These are phyloP conservation scores for Recurvirostra avosetta DNA, from an alignment of 2,113 vertebrate genomes.

Conservation along the genomic window DNA sequence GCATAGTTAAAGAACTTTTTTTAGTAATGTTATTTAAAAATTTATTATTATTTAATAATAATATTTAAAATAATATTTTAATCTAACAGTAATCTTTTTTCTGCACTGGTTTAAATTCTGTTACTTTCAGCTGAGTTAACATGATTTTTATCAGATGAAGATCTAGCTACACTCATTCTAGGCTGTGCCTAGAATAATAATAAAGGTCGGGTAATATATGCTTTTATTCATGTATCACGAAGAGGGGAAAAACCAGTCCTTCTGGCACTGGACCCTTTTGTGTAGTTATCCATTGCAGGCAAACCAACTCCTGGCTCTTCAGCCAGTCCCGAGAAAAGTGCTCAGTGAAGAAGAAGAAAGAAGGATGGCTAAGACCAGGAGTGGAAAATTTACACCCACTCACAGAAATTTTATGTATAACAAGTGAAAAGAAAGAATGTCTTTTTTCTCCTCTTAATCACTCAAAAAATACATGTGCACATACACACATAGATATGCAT, in stretches of 20 bases:
- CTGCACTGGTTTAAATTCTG: not conserved
- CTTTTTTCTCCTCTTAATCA: not conserved
- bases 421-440: not conserved
- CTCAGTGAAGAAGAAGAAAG: not conserved
- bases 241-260: not conserved
- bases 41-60: not conserved
- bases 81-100: not conserved
- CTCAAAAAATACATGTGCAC: not conserved
- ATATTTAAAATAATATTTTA: not conserved
- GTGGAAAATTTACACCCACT: not conserved
- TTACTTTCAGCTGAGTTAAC: not conserved
- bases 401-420: not conserved
- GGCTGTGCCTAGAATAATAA: not conserved
- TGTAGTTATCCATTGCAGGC: not conserved
- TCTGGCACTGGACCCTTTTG: not conserved
- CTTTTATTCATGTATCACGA: not conserved
- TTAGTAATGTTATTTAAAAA: not conserved
- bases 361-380: not conserved
- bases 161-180: not conserved
- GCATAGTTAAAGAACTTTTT: not conserved
- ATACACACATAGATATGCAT: not conserved
- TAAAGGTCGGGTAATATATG: not conserved
- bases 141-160: not conserved
- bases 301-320: not conserved
- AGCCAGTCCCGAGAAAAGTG: not conserved